Base-by-base conservation (phyloP, 2,113 vertebrate genomes). In the Dicerorhinus sumatrensis region DNA sequence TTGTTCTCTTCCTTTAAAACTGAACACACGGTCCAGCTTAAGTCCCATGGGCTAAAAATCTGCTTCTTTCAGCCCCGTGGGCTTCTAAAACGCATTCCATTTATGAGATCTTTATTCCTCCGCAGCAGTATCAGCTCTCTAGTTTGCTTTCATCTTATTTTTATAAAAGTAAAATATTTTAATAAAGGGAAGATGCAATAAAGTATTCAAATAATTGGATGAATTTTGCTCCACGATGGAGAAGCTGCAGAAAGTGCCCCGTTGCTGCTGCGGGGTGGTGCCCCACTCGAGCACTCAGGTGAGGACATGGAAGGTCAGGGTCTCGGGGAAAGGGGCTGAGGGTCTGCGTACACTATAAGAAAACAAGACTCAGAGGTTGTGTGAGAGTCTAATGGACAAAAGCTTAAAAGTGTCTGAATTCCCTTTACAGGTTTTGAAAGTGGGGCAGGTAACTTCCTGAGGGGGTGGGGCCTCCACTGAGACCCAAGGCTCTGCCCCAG, bases 1-100 rank as follows among this genome's bases (percentile, higher is more conserved):
- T 33, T 83, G n/a, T 62, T 89, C 21, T 79, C 42, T 89, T 56
- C 70, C 69, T 84, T 89, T 23, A 67, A n/a, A 84, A 54, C 29
- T 63, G 73, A 82, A 48, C 8, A 46, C 11, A 58, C 3, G 11
- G 65, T 42, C 91, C 80, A 42, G 75, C 46, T 1, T 1, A 31
- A 20, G 51, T 69, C 83, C 65, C 58, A 77, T 2, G 36, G 79
- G n/a, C 20, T 58, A 31, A 5, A 65, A 60, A 14, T 25, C 91
- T 72, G 56, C 81, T 8, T 54, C 58, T 25, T 65, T 58, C 54
- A 86, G 72, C 42, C 69, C 16, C 29, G 6, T 7, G 33, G 65
- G 73, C 70, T 69, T 77, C 62, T n/a, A 12, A 39, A 29, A 29
- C 11, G n/a, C 70, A 14, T 39, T 54, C 36, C 3, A 1, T 6